A percentile compares a stretch with the other conserved stretches of the same genome.
These are phyloP conservation scores for Pogonomyrmex californicus DNA, from an alignment of 1,140 invertebrate genomes.

Conservation along the genomic window DNA sequence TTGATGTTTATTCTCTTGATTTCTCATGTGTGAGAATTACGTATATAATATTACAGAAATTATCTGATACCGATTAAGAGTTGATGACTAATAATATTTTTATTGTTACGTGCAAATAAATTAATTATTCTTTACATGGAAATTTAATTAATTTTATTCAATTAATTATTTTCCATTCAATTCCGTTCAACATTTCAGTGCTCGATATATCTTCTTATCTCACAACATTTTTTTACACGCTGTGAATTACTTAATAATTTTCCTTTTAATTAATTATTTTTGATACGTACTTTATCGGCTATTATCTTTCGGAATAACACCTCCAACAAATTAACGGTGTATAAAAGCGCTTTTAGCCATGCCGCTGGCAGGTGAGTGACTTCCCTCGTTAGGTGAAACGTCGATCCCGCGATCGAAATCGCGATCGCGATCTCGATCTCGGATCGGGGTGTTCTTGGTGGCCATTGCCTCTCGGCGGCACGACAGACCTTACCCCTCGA, in stretches of 20 bases:
- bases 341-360: slow-evolving; percentile 47
- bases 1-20: too few species aligned
- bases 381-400: slow-evolving; percentile 77
- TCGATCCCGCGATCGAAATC: slow-evolving; percentile 62
- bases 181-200: not conserved
- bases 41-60: too few species aligned
- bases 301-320: slow-evolving; percentile 29
- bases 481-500: slow-evolving; percentile 62
- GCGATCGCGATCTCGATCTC: slow-evolving; percentile 56
- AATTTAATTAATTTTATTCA: too few species aligned
- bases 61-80: too few species aligned
- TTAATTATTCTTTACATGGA: too few species aligned
- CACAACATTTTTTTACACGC: not conserved
- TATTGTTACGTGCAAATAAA: too few species aligned
- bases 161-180: too few species aligned
- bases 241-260: not conserved
- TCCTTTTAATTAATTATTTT: slow-evolving; percentile 6
- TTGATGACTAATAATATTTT: too few species aligned
- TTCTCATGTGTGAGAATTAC: too few species aligned
- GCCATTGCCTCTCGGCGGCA: slow-evolving; percentile 66
- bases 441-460: slow-evolving; percentile 55
- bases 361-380: slow-evolving; percentile 78
- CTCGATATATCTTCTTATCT: not conserved
- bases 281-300: not conserved
- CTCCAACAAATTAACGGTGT: slow-evolving; percentile 25